Conservation (phyloP, 2,113 vertebrate genomes). For the Coptodon rendalli region DNA sequence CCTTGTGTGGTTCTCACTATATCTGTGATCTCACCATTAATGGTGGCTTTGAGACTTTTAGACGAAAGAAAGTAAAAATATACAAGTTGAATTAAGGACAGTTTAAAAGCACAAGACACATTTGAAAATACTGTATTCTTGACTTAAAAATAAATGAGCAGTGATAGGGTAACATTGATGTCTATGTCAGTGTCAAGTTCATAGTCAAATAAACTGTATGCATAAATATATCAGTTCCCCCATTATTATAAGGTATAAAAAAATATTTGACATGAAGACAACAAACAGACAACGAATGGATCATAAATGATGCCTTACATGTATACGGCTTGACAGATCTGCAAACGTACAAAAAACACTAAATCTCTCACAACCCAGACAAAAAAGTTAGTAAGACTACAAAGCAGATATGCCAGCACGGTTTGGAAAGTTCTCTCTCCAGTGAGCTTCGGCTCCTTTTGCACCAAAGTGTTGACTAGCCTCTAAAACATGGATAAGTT, state of each 20-base stretch:
- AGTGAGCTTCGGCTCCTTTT: constrained; percentile 1
- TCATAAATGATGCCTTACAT: neutral
- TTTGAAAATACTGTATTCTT: neutral
- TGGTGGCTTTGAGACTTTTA: neutral
- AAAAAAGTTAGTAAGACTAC: constrained; percentile 29
- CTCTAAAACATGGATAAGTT: constrained; percentile 39
- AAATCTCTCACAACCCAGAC: constrained; percentile 19
- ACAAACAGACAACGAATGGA: neutral
- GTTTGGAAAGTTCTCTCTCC: constrained; percentile 14
- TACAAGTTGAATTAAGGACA: neutral
- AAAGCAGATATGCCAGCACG: constrained; percentile 18
- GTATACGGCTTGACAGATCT: neutral
- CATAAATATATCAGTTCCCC: neutral
- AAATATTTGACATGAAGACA: neutral
- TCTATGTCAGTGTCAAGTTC: neutral
- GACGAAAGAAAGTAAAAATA: neutral
- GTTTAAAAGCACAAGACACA: neutral
- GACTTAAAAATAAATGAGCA: neutral
- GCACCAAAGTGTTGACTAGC: constrained; percentile 19
- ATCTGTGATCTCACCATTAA: neutral
- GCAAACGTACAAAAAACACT: constrained; percentile 7
- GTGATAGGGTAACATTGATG: neutral
- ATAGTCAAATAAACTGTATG: neutral
- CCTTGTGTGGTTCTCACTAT: neutral
- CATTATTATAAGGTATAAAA: neutral